Conservation (phyloP, 2,888 invertebrate genomes). For the Cheilosia urbana region DNA sequence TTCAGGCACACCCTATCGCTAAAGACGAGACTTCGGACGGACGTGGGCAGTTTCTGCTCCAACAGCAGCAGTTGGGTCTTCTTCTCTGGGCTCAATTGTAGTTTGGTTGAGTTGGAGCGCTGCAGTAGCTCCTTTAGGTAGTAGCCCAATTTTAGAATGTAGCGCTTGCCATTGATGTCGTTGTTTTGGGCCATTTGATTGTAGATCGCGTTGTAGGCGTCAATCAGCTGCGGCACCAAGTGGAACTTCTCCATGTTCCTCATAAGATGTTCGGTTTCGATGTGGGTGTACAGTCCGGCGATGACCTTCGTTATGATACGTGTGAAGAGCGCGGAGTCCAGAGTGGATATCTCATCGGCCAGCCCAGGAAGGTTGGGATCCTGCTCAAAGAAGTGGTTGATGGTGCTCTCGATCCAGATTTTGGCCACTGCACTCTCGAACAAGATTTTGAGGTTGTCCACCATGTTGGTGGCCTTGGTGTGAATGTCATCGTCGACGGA, state of each 20-base stretch:
- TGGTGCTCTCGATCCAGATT: slow-evolving; percentile 58
- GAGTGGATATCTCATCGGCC: slow-evolving; percentile 61
- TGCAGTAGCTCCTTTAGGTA: slow-evolving; percentile 49
- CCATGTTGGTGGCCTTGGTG: slow-evolving; percentile 61
- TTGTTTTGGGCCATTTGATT: slow-evolving; percentile 53
- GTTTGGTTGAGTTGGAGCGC: slow-evolving; percentile 52
- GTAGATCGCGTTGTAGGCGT: slow-evolving; percentile 54
- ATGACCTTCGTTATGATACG: slow-evolving; percentile 59
- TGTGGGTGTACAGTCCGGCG: slow-evolving; percentile 31
- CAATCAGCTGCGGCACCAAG: slow-evolving; percentile 64
- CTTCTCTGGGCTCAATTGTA: slow-evolving; percentile 43
- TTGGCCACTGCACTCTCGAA: slow-evolving; percentile 64
- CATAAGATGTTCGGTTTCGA: slow-evolving; percentile 56
- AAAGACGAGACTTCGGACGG: slow-evolving; percentile 59
- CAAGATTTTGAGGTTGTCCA: slow-evolving; percentile 52
- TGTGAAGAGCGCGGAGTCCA: slow-evolving; percentile 51
- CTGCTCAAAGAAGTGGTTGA: slow-evolving; percentile 40
- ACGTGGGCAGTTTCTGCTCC: slow-evolving; percentile 50
- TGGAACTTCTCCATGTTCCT: slow-evolving; percentile 69
- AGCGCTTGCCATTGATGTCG: slow-evolving; percentile 61
- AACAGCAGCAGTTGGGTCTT: slow-evolving; percentile 23
- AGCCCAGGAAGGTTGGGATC: slow-evolving; percentile 39
- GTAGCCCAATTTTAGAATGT: slow-evolving; percentile 56
- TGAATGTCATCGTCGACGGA: slow-evolving; percentile 39
- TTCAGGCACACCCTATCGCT: slow-evolving; percentile 55